Percentiles rank a stretch among this genome's conserved stretches.
phyloP scores from a whole-genome alignment of 1,140 invertebrate genomes.

The Steinernema khuongi region DNA sequence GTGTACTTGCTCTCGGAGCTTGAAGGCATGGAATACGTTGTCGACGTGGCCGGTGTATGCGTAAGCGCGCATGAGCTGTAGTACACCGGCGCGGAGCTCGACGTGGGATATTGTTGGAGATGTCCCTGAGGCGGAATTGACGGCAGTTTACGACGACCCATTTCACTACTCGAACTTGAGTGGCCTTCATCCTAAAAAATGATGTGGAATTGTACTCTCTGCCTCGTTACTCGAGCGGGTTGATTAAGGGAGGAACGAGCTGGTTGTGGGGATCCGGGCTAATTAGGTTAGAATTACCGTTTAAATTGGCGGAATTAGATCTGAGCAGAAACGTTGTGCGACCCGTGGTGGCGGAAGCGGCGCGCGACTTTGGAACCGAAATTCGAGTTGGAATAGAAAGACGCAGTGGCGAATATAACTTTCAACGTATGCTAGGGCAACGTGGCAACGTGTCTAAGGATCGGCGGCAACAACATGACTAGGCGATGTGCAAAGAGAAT shows the following conservation, averaged over 20 bases:
- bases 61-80: slow-evolving; percentile 40
- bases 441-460: neutral
- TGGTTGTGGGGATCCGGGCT: neutral
- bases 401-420: neutral
- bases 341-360: slow-evolving; percentile 2
- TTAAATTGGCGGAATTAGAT: neutral
- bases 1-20: neutral
- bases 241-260: too few species aligned
- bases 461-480: slow-evolving; percentile 7
- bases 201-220: neutral
- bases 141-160: slow-evolving; percentile 56
- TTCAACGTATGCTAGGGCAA: neutral
- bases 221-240: too few species aligned
- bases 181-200: slow-evolving; percentile 48
- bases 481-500: slow-evolving; percentile 16
- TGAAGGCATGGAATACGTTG: neutral
- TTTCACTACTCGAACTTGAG: slow-evolving; percentile 39
- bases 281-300: slow-evolving; percentile 11
- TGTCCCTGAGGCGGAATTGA: slow-evolving; percentile 44
- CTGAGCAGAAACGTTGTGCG: slow-evolving; percentile 18
- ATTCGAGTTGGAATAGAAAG: neutral
- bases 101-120: slow-evolving; percentile 31
- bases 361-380: neutral
- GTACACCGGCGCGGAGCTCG: slow-evolving; percentile 34
- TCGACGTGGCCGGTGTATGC: neutral